Evolutionary conservation across 2,888 invertebrate genomes (phyloP), one percentile per base, ranked within the genome.

Genomic region (Odontocerum albicorne): DNA sequence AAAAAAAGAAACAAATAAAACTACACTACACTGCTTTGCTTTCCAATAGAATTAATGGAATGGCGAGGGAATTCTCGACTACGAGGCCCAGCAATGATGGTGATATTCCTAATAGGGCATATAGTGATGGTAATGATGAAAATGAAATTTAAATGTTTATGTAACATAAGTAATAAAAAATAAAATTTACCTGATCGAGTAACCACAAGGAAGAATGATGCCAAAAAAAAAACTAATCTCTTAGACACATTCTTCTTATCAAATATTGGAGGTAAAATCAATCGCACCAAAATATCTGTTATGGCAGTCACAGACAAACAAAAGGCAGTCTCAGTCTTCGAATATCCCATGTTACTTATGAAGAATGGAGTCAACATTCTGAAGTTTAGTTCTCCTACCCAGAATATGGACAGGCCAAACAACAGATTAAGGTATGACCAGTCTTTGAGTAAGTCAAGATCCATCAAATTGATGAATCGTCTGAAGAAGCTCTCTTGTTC

Each of bases 161-260:
- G 2, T 16, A 46, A 42, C 54, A 78, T n/a, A n/a, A n/a, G n/a
- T n/a, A n/a, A n/a, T n/a, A n/a, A n/a, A n/a, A n/a, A n/a, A n/a
- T n/a, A n/a, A n/a, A n/a, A n/a, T 81, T 83, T 69, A 90, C 89
- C 84, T 65, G 88, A 88, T 72, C 89, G 76, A 15, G 86, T 86
- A 45, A 82, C 79, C 44, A 85, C 88, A 65, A 89, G 80, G 66
- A 87, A 80, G 65, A 89, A 81, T 10, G 86, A 82, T 4, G 85
- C 86, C n/a, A 83, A 64, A 68, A 88, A 83, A 67, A 90, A 88
- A 27, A 88, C 78, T 65, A 83, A 81, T 65, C 88, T 82, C 70
- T 87, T 88, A 15, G 83, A 83, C 62, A 87, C 81, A 36, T 74
- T 76, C 31, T 80, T 80, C 51, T 83, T 79, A 68, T 89, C 89